phyloP scores from a whole-genome alignment of 2,113 vertebrate genomes.

The Odocoileus virginianus region DNA sequence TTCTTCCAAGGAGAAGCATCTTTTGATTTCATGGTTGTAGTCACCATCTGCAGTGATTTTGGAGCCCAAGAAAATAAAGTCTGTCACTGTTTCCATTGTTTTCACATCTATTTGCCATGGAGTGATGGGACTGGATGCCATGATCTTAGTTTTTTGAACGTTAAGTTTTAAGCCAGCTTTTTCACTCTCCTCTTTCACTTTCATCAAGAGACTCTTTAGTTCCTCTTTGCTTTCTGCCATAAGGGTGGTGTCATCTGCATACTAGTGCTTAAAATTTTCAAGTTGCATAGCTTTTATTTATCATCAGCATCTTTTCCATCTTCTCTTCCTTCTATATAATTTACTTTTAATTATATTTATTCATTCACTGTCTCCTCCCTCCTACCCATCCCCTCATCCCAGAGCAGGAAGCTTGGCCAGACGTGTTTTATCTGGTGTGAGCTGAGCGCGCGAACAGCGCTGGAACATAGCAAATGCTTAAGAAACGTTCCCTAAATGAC shows the following conservation, averaged over 20 bases:
- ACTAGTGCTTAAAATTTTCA: background rate
- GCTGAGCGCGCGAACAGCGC: background rate
- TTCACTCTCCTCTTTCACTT: background rate
- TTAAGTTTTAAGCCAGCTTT: background rate
- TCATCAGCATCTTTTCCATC: background rate
- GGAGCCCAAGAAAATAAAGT: background rate
- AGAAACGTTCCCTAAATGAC: background rate
- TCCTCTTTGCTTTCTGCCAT: background rate
- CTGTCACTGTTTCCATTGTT: background rate
- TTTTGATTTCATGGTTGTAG: background rate
- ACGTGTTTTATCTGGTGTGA: background rate
- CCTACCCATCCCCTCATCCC: no score
- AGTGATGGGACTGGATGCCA: background rate
- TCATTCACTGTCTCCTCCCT: background rate
- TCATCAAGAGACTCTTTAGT: background rate
- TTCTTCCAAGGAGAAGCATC: background rate
- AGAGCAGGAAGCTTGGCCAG: background rate
- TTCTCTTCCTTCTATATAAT: background rate
- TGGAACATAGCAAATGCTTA: background rate
- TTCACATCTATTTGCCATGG: background rate
- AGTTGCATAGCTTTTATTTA: background rate
- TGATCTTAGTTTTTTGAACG: background rate
- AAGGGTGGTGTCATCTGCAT: background rate
- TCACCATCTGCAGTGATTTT: background rate
- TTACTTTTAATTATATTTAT: background rate